phyloP scores from a whole-genome alignment of 1,140 invertebrate species.

The Latrodectus geometricus region DNA sequence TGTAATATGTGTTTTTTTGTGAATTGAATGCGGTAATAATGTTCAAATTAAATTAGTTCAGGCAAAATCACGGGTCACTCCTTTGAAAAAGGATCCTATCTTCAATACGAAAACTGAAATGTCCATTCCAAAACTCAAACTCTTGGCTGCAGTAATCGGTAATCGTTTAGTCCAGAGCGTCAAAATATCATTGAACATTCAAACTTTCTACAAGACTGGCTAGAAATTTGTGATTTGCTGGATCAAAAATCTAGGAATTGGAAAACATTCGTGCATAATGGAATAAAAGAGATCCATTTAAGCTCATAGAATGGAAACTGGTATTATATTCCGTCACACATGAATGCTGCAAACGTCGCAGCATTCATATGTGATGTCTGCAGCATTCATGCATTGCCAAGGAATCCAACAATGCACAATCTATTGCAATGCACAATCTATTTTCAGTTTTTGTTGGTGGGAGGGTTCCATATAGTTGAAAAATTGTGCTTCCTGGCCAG shows the following conservation, averaged over 20 bases:
- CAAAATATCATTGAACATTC: background rate
- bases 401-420: too few relatives aligned
- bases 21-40: background rate
- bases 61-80: slow-evolving; percentile 11
- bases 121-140: too few relatives aligned
- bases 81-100: slow-evolving; percentile 10
- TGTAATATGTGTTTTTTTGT: background rate
- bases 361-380: too few relatives aligned
- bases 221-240: background rate
- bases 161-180: background rate
- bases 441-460: slow-evolving; percentile 28
- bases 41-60: slow-evolving; percentile 9
- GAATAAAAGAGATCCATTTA: slow-evolving; percentile 20
- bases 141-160: slow-evolving; percentile 3
- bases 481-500: background rate
- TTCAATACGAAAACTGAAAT: background rate
- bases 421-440: slow-evolving; percentile 5
- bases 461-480: background rate
- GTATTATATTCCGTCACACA: slow-evolving; percentile 4
- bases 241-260: slow-evolving; percentile 14
- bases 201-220: slow-evolving; percentile 11
- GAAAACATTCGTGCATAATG: slow-evolving; percentile 20
- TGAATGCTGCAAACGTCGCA: slow-evolving; percentile 8
- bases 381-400: too few relatives aligned
- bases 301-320: background rate